phyloP scores from a whole-genome alignment of 1,140 invertebrate species.

The Hesperophylax magnus region DNA sequence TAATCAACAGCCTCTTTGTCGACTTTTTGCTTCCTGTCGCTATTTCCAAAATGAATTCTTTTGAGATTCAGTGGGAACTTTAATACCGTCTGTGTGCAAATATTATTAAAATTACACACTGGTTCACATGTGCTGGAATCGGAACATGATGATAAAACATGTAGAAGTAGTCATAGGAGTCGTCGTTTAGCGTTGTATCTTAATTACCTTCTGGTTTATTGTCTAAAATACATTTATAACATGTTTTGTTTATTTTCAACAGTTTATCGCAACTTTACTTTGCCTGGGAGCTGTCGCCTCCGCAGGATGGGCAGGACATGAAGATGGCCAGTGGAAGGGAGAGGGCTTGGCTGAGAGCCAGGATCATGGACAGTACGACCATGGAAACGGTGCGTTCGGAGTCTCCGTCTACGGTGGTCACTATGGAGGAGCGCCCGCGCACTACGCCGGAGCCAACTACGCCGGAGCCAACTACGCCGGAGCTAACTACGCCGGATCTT shows the following conservation, averaged over 20 bases:
- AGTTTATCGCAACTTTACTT: conserved; percentile 48
- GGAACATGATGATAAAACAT: too few relatives aligned
- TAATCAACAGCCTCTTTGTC: too few relatives aligned
- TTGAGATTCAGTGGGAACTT: too few relatives aligned
- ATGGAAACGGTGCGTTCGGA: background rate
- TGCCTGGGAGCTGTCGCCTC: conserved; percentile 44
- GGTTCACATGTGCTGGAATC: too few relatives aligned
- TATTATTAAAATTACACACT: too few relatives aligned
- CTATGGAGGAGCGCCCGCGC: conserved; percentile 1
- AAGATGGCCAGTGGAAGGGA: conserved; percentile 38
- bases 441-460: conserved; percentile 4
- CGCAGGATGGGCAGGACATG: conserved; percentile 43
- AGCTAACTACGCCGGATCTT: conserved; percentile 8
- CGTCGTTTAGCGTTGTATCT: too few relatives aligned
- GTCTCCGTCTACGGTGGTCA: conserved; percentile 13
- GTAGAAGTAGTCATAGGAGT: too few relatives aligned
- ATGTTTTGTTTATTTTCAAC: background rate
- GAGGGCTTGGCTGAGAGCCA: conserved; percentile 17
- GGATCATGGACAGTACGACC: conserved; percentile 46
- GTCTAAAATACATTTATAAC: too few relatives aligned
- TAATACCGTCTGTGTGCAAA: too few relatives aligned
- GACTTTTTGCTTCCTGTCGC: too few relatives aligned
- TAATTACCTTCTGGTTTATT: too few relatives aligned
- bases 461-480: conserved; percentile 1
- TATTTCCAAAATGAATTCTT: too few relatives aligned